phyloP scores from a whole-genome alignment of 2,888 invertebrate genomes.

The Osedax frankpressi region DNA sequence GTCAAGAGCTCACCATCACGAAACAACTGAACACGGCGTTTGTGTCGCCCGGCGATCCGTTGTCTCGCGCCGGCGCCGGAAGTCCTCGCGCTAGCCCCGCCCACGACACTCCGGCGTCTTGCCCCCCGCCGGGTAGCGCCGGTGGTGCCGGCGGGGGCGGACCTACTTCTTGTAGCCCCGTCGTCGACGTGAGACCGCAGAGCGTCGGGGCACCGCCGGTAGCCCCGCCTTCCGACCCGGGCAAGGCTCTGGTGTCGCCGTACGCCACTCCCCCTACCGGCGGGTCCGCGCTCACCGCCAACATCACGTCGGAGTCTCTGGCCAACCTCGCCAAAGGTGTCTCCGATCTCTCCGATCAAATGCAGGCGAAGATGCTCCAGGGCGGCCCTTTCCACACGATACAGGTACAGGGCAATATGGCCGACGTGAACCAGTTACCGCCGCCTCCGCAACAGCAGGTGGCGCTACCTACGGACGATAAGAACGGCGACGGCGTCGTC shows the following conservation, averaged over 20 bases:
- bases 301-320: constrained; percentile 43
- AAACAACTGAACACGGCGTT: constrained; percentile 80
- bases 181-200: constrained; percentile 27
- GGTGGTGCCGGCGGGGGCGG: constrained; percentile 28
- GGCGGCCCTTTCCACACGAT: constrained; percentile 46
- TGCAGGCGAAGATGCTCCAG: constrained; percentile 46
- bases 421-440: constrained; percentile 29
- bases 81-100: constrained; percentile 4
- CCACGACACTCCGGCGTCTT: constrained; percentile 14
- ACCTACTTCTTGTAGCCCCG: constrained; percentile 32
- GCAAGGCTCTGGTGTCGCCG: constrained; percentile 23
- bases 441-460: neutral
- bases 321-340: constrained; percentile 46
- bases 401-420: constrained; percentile 41
- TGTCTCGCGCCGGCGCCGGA: neutral
- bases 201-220: constrained; percentile 10
- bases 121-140: constrained; percentile 14
- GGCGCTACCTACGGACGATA: neutral
- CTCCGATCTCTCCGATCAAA: constrained; percentile 43
- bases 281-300: constrained; percentile 31
- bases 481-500: neutral
- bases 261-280: constrained; percentile 25
- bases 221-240: neutral
- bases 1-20: constrained; percentile 86
- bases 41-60: constrained; percentile 31